These are phyloP conservation scores for Drosophila setosimentum DNA, from an alignment of 2,888 invertebrate species.

Conservation along the genomic window DNA sequence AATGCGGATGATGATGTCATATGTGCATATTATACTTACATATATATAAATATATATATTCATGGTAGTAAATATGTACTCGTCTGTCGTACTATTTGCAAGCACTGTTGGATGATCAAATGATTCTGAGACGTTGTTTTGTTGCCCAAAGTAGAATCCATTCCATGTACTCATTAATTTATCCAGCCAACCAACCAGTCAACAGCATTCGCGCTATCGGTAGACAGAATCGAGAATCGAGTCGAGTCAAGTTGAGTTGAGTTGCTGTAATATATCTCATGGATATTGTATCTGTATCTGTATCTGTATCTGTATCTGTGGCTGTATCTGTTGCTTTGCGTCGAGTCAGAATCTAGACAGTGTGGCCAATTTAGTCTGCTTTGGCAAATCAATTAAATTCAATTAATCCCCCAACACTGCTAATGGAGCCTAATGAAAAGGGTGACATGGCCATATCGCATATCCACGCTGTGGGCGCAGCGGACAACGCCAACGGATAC, in stretches of 20 bases:
- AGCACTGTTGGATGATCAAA: constrained; percentile 72
- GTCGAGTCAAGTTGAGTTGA: constrained; percentile 10
- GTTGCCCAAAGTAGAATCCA: constrained; percentile 70
- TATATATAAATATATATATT: background rate
- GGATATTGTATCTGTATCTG: constrained; percentile 18
- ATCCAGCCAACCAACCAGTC: constrained; percentile 56
- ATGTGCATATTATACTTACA: constrained; percentile 36
- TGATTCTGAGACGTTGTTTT: constrained; percentile 51
- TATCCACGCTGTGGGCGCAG: constrained; percentile 40
- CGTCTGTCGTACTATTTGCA: constrained; percentile 54
- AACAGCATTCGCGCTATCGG: constrained; percentile 40
- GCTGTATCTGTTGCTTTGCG: constrained; percentile 63
- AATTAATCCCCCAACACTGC: constrained; percentile 85
- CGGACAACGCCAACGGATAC: constrained; percentile 63
- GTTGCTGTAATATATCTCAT: constrained; percentile 55
- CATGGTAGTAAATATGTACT: constrained; percentile 30
- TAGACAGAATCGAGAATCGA: constrained; percentile 28
- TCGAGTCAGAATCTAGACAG: constrained; percentile 82
- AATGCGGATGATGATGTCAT: constrained; percentile 73
- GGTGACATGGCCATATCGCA: constrained; percentile 82
- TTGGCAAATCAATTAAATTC: constrained; percentile 86
- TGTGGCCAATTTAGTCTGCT: constrained; percentile 85
- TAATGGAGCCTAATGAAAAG: constrained; percentile 85
- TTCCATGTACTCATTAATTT: constrained; percentile 79
- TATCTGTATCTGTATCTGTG: constrained; percentile 29